phyloP scores from a whole-genome alignment of 2,888 invertebrate genomes.

The Caenorhabditis japonica region DNA sequence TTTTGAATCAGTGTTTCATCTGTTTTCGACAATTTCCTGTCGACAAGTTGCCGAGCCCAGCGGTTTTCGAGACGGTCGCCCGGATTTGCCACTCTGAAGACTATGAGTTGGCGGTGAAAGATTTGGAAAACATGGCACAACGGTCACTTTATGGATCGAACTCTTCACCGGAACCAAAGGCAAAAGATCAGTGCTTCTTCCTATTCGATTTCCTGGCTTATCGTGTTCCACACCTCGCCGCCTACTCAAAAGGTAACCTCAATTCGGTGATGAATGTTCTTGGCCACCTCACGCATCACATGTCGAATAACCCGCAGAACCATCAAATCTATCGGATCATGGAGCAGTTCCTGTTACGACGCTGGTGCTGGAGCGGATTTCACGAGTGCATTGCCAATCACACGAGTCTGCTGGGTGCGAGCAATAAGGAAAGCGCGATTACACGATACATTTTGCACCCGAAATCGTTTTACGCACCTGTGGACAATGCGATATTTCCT shows the following conservation, averaged over 20 bases:
- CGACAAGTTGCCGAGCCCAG: slow-evolving; percentile 49
- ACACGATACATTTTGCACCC: slow-evolving; percentile 21
- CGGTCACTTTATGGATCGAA: slow-evolving; percentile 11
- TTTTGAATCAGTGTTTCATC: slow-evolving; percentile 25
- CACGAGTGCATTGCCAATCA: slow-evolving; percentile 36
- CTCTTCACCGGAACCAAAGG: slow-evolving; percentile 8
- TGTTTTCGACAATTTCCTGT: slow-evolving; percentile 3
- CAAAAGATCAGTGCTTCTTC: slow-evolving; percentile 46
- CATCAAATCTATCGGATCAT: slow-evolving; percentile 55
- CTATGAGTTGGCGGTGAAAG: slow-evolving; percentile 34
- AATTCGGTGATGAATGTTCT: background rate
- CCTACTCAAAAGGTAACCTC: slow-evolving; percentile 11
- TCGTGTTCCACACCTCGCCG: slow-evolving; percentile 19
- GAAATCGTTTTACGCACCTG: slow-evolving; percentile 20
- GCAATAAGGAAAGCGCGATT: slow-evolving; percentile 5
- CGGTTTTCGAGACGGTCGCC: slow-evolving; percentile 37
- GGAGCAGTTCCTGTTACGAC: slow-evolving; percentile 59
- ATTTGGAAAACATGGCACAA: slow-evolving; percentile 21
- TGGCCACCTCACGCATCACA: slow-evolving; percentile 2
- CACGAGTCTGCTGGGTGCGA: slow-evolving; percentile 2
- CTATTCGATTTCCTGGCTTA: slow-evolving; percentile 44
- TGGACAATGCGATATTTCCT: slow-evolving; percentile 42
- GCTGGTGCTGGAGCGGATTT: slow-evolving; percentile 54
- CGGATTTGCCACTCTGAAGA: slow-evolving; percentile 33
- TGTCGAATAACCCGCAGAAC: slow-evolving; percentile 23